Percentiles rank a stretch among this genome's conserved stretches.
Conservation (phyloP, 2,797 vertebrate species). For the Coranthus polyacanthus region DNA sequence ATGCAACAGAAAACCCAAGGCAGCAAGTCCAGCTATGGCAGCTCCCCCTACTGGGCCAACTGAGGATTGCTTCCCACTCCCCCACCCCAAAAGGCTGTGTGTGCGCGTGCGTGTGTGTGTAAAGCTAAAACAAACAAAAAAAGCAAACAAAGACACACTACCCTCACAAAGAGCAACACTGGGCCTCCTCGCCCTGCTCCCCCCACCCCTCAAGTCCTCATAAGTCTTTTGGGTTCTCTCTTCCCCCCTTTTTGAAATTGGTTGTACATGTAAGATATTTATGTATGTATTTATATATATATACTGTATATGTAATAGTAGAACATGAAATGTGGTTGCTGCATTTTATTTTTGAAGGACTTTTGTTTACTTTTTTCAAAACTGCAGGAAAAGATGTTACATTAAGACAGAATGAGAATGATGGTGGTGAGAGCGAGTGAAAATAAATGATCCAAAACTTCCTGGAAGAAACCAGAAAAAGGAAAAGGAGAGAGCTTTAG, state of each 20-base stretch:
- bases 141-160: constrained; percentile 66
- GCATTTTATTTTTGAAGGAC: constrained; percentile 90
- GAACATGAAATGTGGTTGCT: constrained; percentile 90
- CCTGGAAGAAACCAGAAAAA: constrained; percentile 64
- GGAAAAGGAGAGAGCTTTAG: constrained; percentile 74
- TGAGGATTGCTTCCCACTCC: constrained; percentile 76
- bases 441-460: constrained; percentile 61
- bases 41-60: constrained; percentile 97
- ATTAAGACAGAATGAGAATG: constrained; percentile 62
- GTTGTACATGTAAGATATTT: constrained; percentile 98
- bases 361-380: constrained; percentile 88
- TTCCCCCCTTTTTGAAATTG: constrained; percentile 86
- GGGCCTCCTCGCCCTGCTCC: constrained; percentile 48
- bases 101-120: constrained; percentile 47
- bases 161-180: constrained; percentile 72
- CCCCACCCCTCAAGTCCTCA: constrained; percentile 87
- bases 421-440: constrained; percentile 46
- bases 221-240: constrained; percentile 85
- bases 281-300: constrained; percentile 99
- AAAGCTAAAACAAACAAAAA: constrained; percentile 61
- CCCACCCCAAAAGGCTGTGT: constrained; percentile 65
- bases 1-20: constrained; percentile 97
- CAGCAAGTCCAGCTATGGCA: constrained; percentile 93
- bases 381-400: constrained; percentile 86
- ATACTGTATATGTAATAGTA: constrained; percentile 97